Evolutionary conservation across 2,113 vertebrate genomes (phyloP).

Genomic region (Panthera uncia): DNA sequence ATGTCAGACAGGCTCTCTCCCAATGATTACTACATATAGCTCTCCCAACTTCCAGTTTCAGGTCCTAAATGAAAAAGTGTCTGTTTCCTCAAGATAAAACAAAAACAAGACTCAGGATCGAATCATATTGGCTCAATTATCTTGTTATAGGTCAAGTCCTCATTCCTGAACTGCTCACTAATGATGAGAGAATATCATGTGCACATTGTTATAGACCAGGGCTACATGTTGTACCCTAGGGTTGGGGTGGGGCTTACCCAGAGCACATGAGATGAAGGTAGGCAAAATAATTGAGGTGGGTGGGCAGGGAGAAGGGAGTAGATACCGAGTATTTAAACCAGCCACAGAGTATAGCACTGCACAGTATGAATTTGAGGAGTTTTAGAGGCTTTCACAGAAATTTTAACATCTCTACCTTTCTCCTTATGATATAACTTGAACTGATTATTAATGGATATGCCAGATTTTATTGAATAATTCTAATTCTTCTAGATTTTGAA

Average conservation of each 20-base stretch:
- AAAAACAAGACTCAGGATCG: neutral
- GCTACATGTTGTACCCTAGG: neutral
- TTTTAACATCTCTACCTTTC: conserved; percentile 34
- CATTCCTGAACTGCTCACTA: neutral
- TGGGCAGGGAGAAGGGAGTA: neutral
- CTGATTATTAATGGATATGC: neutral
- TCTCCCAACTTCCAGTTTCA: conserved; percentile 22
- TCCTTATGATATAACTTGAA: conserved; percentile 37
- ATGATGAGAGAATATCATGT: neutral
- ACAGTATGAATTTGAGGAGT: neutral
- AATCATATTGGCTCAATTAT: neutral
- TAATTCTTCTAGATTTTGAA: conserved; percentile 85
- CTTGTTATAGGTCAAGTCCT: neutral
- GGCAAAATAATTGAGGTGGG: conserved; percentile 2
- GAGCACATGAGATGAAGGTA: neutral
- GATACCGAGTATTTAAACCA: conserved; percentile 28
- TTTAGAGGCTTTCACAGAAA: conserved; percentile 33
- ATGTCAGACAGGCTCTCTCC: neutral
- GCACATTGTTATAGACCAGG: neutral
- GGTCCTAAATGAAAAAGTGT: conserved; percentile 17
- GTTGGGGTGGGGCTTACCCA: neutral
- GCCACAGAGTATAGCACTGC: neutral
- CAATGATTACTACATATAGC: neutral
- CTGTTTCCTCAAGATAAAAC: conserved; percentile 20
- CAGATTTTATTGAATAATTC: conserved; percentile 47